Conservation (phyloP, 2,888 invertebrate species). For the Enoplolaimus lenunculus region DNA sequence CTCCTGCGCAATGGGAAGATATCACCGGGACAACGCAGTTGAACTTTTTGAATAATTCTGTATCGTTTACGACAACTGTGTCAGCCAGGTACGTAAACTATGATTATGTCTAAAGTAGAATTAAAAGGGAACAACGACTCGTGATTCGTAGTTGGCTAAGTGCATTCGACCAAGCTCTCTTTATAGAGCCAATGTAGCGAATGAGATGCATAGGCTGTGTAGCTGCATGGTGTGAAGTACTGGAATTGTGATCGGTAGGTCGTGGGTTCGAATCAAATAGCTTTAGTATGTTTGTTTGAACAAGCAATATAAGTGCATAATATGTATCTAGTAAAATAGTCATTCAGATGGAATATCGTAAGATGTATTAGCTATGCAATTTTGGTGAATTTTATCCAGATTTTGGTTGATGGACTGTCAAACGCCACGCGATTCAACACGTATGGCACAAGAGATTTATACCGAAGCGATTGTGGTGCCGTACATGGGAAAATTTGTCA, state of each 20-base stretch:
- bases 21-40: constrained; percentile 96
- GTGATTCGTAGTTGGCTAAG: not conserved
- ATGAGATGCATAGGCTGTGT: no score
- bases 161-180: not conserved
- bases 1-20: constrained; percentile 98
- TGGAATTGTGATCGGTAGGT: no score
- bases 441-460: constrained; percentile 97
- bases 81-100: constrained; percentile 82
- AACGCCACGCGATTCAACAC: constrained; percentile 75
- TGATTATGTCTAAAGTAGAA: not conserved
- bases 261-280: no score
- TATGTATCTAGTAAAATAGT: no score
- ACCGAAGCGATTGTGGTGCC: constrained; percentile 95
- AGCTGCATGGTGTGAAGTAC: no score
- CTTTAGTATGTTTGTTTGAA: no score
- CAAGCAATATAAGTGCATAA: no score
- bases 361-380: no score
- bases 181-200: no score
- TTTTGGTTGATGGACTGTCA: constrained; percentile 99
- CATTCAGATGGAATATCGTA: no score
- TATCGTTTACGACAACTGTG: constrained; percentile 97
- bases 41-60: constrained; percentile 95
- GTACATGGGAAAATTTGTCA: constrained; percentile 98
- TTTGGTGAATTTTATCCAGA: constrained; percentile 30
- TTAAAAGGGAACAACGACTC: not conserved